A percentile compares a stretch with the other conserved stretches of the same genome.
phyloP scores from a whole-genome alignment of 92 coral and sea anemone genomes.

The Porites rus region DNA sequence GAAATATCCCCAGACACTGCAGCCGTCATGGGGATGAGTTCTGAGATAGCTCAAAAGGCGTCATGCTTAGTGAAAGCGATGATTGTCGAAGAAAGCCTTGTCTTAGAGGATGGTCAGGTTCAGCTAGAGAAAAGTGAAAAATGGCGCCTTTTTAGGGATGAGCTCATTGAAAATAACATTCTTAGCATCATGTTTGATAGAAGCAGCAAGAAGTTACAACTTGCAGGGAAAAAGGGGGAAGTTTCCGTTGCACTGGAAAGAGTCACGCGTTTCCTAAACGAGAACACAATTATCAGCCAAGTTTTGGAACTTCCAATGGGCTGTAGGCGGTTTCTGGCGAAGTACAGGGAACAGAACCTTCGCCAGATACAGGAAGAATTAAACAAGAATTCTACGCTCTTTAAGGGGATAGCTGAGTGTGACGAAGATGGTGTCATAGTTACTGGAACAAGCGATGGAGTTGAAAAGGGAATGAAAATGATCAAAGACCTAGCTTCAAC shows the following conservation, averaged over 20 bases:
- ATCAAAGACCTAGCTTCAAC: slow-evolving; percentile 31
- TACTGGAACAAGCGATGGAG: slow-evolving; percentile 77
- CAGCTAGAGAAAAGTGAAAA: slow-evolving; percentile 52
- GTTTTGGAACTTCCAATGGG: slow-evolving; percentile 45
- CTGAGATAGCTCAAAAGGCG: slow-evolving; percentile 50
- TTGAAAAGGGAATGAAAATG: slow-evolving; percentile 24
- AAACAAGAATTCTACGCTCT: slow-evolving; percentile 40
- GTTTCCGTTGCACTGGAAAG: slow-evolving; percentile 27
- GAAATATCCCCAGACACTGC: not conserved
- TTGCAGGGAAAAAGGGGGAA: slow-evolving; percentile 64
- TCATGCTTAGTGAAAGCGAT: slow-evolving; percentile 30
- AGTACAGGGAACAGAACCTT: slow-evolving; percentile 43
- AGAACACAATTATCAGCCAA: slow-evolving; percentile 70
- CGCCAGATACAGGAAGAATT: slow-evolving; percentile 35
- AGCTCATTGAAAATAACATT: slow-evolving; percentile 7
- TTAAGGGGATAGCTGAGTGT: slow-evolving; percentile 31
- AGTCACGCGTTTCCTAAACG: slow-evolving; percentile 59
- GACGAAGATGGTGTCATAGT: slow-evolving; percentile 38
- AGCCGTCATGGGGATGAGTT: slow-evolving; percentile 47
- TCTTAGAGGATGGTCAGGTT: slow-evolving; percentile 63
- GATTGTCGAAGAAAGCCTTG: slow-evolving; percentile 50
- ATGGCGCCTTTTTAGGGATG: slow-evolving; percentile 53
- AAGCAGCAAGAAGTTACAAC: slow-evolving; percentile 40
- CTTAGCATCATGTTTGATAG: slow-evolving; percentile 26
- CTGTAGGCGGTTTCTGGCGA: slow-evolving; percentile 47